Evolutionary conservation across 2,113 vertebrate genomes (phyloP).

Genomic region (Ochotona curzoniae): DNA sequence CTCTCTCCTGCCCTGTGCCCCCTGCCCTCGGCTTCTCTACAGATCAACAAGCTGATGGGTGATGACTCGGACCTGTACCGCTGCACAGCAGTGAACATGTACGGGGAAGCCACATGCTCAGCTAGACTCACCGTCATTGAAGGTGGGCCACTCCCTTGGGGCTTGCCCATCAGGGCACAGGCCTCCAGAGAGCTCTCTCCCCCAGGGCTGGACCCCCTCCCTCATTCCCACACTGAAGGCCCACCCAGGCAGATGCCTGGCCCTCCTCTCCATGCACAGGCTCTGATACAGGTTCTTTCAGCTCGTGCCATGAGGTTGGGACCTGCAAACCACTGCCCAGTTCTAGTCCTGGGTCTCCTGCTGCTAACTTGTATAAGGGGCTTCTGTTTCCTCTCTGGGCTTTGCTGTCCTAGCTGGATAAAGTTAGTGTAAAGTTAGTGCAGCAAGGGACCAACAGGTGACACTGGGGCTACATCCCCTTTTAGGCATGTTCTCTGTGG

Average conservation of each 20-base stretch:
- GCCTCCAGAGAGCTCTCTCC: not conserved
- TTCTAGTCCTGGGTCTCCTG: not conserved
- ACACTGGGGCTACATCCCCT: not conserved
- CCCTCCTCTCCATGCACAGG: rapidly evolving
- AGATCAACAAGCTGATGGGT: constrained; percentile 87
- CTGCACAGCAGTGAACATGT: constrained; percentile 89
- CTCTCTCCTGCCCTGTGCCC: not conserved
- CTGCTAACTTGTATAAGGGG: not conserved
- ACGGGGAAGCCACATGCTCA: constrained; percentile 89
- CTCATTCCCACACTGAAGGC: not conserved
- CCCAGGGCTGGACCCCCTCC: not conserved
- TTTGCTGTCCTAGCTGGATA: not conserved
- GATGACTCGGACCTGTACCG: constrained; percentile 89
- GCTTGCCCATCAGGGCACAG: too few species aligned
- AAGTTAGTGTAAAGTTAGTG: not conserved
- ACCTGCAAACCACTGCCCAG: not conserved
- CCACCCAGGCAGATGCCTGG: too few species aligned
- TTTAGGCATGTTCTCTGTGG: not conserved
- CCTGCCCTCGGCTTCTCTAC: constrained; percentile 57
- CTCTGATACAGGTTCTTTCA: not conserved
- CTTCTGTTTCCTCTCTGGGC: not conserved
- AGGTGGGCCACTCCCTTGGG: constrained; percentile 82
- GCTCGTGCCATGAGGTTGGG: not conserved
- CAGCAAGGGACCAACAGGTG: not conserved
- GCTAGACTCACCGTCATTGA: constrained; percentile 88